These are phyloP conservation scores for Neodiprion virginianus DNA, from an alignment of 1,140 invertebrate species.

Conservation along the genomic window DNA sequence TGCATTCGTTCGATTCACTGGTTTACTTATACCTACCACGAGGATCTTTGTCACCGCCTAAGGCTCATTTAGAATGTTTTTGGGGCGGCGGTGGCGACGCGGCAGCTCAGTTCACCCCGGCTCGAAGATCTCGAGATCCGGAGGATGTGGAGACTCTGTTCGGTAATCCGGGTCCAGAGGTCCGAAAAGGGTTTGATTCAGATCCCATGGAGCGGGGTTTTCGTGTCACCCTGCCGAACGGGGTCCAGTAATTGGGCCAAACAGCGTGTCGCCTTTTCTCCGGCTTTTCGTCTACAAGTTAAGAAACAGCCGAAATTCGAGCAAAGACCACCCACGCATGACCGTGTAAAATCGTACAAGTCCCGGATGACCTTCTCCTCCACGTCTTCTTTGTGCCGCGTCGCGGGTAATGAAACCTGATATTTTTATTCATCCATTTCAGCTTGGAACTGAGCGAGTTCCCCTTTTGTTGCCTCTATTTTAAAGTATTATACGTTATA, in stretches of 20 bases:
- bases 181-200: constrained; percentile 7
- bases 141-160: not conserved
- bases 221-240: not conserved
- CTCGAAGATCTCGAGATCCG: not conserved
- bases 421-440: no score
- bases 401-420: no score
- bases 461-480: no score
- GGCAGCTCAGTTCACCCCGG: not conserved
- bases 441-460: no score
- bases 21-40: not conserved
- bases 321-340: not conserved
- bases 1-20: not conserved
- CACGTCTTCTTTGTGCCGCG: no score
- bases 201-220: not conserved
- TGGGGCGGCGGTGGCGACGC: not conserved
- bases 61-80: not conserved
- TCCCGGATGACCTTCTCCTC: no score
- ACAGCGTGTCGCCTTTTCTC: not conserved
- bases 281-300: not conserved
- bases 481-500: no score
- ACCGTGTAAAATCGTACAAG: no score
- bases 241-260: not conserved
- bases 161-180: constrained; percentile 6
- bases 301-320: not conserved
- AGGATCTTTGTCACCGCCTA: not conserved